Evolutionary conservation across 2,797 vertebrate species (phyloP).

Genomic region (Sebastes flavidus): DNA sequence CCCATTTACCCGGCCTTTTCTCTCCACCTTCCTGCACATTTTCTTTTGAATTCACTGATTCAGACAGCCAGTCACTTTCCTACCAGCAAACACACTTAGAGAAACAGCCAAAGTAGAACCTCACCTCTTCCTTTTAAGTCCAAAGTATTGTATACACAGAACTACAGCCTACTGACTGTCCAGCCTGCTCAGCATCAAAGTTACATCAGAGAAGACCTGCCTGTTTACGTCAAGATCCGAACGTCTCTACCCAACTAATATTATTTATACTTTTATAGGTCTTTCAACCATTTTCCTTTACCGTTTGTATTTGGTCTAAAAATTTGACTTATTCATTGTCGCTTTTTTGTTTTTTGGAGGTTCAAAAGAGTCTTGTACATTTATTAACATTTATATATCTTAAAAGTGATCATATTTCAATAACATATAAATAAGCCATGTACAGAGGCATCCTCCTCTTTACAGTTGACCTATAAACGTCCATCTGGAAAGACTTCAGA

Average conservation of each 20-base stretch:
- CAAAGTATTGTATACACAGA: slow-evolving; percentile 18
- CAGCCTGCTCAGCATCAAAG: not conserved
- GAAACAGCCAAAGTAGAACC: not conserved
- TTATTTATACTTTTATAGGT: not conserved
- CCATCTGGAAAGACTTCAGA: slow-evolving; percentile 38
- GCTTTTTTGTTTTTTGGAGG: not conserved
- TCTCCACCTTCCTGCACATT: not conserved
- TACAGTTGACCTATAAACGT: slow-evolving; percentile 56
- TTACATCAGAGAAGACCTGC: not conserved
- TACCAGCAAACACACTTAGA: slow-evolving; percentile 21
- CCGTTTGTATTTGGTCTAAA: not conserved
- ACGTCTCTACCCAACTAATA: not conserved
- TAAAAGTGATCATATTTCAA: not conserved
- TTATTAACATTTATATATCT: not conserved
- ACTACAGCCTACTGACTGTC: not conserved
- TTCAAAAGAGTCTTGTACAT: not conserved
- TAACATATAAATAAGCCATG: slow-evolving; percentile 7
- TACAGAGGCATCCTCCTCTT: slow-evolving; percentile 19
- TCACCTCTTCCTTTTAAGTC: slow-evolving; percentile 7
- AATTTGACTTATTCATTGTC: not conserved
- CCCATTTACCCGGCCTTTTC: not conserved
- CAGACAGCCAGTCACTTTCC: slow-evolving; percentile 1
- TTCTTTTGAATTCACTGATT: not conserved
- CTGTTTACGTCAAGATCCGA: not conserved
- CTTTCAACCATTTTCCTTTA: not conserved